Evolutionary conservation across 2,797 vertebrate species (phyloP).

Genomic region (Varecia variegata): DNA sequence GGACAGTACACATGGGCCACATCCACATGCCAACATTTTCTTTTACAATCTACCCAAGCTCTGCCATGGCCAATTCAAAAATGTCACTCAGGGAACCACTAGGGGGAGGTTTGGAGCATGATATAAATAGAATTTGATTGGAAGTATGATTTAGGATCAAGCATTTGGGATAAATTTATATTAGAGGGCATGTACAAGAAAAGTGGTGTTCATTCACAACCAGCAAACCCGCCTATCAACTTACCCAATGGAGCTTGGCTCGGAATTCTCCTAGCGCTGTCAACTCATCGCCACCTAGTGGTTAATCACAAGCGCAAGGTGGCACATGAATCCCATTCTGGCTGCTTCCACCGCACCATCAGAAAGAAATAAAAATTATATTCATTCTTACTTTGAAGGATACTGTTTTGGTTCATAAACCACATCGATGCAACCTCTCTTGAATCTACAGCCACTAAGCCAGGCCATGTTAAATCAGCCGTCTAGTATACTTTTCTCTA

Average conservation of each 20-base stretch:
- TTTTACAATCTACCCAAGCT: not conserved
- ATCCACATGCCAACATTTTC: not conserved
- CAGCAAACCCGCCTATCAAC: not conserved
- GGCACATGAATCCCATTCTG: not conserved
- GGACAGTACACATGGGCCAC: not conserved
- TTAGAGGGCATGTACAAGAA: not conserved
- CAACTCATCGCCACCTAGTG: conserved; percentile 65
- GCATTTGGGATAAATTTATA: not conserved
- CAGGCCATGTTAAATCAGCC: not conserved
- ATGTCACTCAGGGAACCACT: not conserved
- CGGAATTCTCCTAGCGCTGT: not conserved
- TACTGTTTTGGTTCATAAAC: not conserved
- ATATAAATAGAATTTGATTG: not conserved
- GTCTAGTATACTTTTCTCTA: not conserved
- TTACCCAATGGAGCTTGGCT: not conserved
- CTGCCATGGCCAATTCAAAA: not conserved
- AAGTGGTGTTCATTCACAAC: not conserved
- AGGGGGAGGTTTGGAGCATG: not conserved
- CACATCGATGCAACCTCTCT: not conserved
- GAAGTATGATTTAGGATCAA: not conserved
- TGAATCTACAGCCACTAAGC: not conserved
- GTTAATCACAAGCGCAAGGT: not conserved
- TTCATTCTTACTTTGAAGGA: not conserved
- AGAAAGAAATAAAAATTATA: not conserved
- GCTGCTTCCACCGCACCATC: not conserved